A percentile compares a stretch with the other conserved stretches of the same genome.
Evolutionary conservation across 1,140 invertebrate genomes (phyloP).

Genomic region (Zaprionus kolodkinae): DNA sequence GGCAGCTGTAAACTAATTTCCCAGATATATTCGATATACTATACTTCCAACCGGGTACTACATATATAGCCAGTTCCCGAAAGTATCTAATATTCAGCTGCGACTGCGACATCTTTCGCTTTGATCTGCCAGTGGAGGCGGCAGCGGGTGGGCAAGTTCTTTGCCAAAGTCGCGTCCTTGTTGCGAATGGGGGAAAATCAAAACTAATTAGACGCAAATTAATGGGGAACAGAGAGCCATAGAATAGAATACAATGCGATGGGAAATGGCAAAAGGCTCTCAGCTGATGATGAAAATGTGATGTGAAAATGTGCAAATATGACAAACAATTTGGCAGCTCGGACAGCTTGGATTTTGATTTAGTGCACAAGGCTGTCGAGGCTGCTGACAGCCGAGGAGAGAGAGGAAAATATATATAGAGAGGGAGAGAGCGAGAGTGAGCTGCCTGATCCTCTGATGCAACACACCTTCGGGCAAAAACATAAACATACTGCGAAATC

Average conservation of each 20-base stretch:
- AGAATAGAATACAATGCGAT: slow-evolving; percentile 5
- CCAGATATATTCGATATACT: slow-evolving; percentile 31
- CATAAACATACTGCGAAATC: slow-evolving; percentile 1
- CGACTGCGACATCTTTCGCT: slow-evolving; percentile 57
- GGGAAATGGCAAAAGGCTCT: slow-evolving; percentile 25
- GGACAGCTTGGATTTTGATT: slow-evolving; percentile 50
- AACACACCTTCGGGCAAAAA: slow-evolving; percentile 19
- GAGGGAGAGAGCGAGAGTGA: neutral
- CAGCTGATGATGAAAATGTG: slow-evolving; percentile 67
- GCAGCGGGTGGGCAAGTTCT: slow-evolving; percentile 69
- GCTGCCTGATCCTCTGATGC: slow-evolving; percentile 17
- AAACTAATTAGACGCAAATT: slow-evolving; percentile 80
- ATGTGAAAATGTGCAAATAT: slow-evolving; percentile 75
- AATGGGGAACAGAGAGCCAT: slow-evolving; percentile 57
- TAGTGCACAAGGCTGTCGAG: slow-evolving; percentile 42
- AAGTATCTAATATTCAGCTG: slow-evolving; percentile 59
- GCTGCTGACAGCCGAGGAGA: neutral
- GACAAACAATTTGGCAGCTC: slow-evolving; percentile 76
- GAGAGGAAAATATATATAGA: neutral
- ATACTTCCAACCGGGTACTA: slow-evolving; percentile 21
- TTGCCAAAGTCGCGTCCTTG: slow-evolving; percentile 80
- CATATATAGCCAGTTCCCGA: slow-evolving; percentile 12
- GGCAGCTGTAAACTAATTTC: slow-evolving; percentile 67
- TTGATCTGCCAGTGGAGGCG: slow-evolving; percentile 58
- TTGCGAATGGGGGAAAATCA: slow-evolving; percentile 64